Evolutionary conservation across 2,888 invertebrate genomes (phyloP).

Genomic region (Macrostomum cliftonense): DNA sequence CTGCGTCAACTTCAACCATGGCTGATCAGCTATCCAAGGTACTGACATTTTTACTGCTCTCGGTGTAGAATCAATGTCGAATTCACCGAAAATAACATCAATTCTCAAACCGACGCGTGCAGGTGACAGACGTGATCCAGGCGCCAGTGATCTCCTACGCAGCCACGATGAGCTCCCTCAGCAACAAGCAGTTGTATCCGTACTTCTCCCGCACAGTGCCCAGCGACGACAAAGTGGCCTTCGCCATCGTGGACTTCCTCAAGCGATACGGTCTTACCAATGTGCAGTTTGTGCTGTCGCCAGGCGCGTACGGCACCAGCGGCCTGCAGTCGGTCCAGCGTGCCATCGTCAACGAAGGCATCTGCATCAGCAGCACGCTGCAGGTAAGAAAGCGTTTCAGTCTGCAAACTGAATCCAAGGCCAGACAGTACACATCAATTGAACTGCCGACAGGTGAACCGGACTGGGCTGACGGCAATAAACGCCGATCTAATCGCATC

Average conservation of each 20-base stretch:
- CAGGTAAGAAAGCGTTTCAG: too few species aligned
- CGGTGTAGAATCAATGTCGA: too few species aligned
- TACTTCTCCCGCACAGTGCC: conserved; percentile 27
- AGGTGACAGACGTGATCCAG: conserved; percentile 15
- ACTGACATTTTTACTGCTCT: too few species aligned
- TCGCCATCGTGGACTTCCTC: conserved; percentile 33
- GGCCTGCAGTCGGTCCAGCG: too few species aligned
- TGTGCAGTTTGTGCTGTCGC: conserved; percentile 31
- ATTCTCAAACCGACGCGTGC: conserved; percentile 8
- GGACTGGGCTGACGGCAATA: conserved; percentile 7
- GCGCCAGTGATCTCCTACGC: conserved; percentile 29
- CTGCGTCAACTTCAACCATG: conserved; percentile 17
- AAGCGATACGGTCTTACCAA: conserved; percentile 34
- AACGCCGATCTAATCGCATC: conserved; percentile 16
- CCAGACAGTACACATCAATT: too few species aligned
- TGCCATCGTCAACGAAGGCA: too few species aligned
- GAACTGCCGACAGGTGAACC: too few species aligned
- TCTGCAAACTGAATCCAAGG: too few species aligned
- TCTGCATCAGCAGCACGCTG: conserved; percentile 15
- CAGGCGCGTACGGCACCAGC: conserved; percentile 5
- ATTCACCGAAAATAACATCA: too few species aligned
- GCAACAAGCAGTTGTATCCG: conserved; percentile 18
- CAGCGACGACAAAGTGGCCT: conserved; percentile 26
- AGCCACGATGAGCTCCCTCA: conserved; percentile 21
- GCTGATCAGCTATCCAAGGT: too few species aligned